Evolutionary conservation across 2,797 vertebrate genomes (phyloP), one percentile per base, ranked within the genome.

Genomic region (Cossypha heuglini): DNA sequence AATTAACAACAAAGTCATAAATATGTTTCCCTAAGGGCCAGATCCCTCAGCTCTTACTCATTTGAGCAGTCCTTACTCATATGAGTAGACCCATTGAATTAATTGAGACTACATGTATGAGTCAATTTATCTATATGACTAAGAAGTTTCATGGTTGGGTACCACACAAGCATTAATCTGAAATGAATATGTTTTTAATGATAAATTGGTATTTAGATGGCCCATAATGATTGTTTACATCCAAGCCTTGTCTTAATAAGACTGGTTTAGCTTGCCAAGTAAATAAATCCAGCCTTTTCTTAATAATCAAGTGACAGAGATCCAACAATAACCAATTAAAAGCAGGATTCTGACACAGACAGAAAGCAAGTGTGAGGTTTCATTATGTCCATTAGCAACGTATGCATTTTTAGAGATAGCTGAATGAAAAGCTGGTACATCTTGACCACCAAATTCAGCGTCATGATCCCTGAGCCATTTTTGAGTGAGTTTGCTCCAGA

Each of bases 1-100:
- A 95, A 87, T 95, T 95, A 96, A 93, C 82, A 97, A 97, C 96
- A 95, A 97, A 97, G 91, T 88, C 86, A 95, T 93, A 96, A 94
- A 97, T 87, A 88, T 74, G 72, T 92, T 92, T 89, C 96, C 93
- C 95, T 38, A 57, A 91, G 79, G 96, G 91, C 46, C 62, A 87
- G 79, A 95, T 92, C 88, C 93, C 93, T 88, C 82, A 82, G 81
- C 72, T 88, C 45, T 92, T 95, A 89, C 83, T 93, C 69, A 51
- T 92, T 67, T 91, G 42, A 88, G 64, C n/a, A 94, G 84, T 79
- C 29, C 62, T 93, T 90, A 77, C 87, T 90, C 43, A 78, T n/a
- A 35, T 17, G 37, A 96, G 91, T 90, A 94, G 45, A 72, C 15
- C 48, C 61, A 75, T 2, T 86, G 91, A 93, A 82, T 94, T 96